These are phyloP conservation scores for Bugulina stolonifera DNA, from an alignment of 2,888 invertebrate species.

Conservation along the genomic window DNA sequence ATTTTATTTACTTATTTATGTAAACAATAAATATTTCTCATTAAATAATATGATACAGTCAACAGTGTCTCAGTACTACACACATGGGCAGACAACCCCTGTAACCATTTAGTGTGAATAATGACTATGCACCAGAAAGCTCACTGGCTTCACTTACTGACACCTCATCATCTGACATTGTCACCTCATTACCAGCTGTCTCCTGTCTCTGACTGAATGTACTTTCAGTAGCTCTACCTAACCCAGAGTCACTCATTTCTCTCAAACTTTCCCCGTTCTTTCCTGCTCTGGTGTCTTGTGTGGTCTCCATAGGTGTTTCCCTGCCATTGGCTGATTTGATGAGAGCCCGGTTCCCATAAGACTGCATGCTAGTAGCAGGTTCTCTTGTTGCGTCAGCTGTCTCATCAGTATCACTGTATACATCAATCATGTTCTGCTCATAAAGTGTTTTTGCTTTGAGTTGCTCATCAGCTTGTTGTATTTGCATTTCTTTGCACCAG, in stretches of 20 bases:
- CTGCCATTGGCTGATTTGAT: not conserved
- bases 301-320: not conserved
- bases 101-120: too few relatives aligned
- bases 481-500: not conserved
- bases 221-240: not conserved
- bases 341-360: not conserved
- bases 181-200: not conserved
- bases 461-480: not conserved
- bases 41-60: too few relatives aligned
- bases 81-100: too few relatives aligned
- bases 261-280: too few relatives aligned
- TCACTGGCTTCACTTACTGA: too few relatives aligned
- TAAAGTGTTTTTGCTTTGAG: not conserved
- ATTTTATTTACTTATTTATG: too few relatives aligned
- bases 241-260: not conserved
- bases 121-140: too few relatives aligned
- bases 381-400: not conserved
- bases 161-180: too few relatives aligned
- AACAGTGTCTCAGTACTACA: too few relatives aligned
- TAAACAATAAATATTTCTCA: too few relatives aligned
- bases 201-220: not conserved
- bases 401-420: not conserved
- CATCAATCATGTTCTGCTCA: not conserved
- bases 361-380: not conserved
- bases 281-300: too few relatives aligned